Evolutionary conservation across 2,888 invertebrate genomes (phyloP).

Genomic region (Thyatira batis): DNA sequence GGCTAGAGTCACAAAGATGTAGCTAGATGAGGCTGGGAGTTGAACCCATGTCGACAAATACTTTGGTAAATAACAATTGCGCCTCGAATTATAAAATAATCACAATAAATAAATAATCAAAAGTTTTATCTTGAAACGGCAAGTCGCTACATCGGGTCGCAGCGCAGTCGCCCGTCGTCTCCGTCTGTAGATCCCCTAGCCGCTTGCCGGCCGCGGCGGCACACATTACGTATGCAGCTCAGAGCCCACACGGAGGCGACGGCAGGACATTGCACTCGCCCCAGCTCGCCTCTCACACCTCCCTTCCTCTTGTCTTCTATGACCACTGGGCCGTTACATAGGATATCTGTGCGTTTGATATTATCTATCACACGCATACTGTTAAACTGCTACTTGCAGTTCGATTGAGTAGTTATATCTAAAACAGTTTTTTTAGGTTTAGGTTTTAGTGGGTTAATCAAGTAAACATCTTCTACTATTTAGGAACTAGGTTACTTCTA

Average conservation of each 20-base stretch:
- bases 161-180: too few species aligned
- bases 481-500: too few species aligned
- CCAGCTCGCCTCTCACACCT: constrained; percentile 38
- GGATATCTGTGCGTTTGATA: not conserved
- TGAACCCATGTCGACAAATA: too few species aligned
- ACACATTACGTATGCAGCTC: constrained; percentile 71
- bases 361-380: not conserved
- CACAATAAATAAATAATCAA: not conserved
- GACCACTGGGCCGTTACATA: constrained; percentile 30
- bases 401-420: not conserved
- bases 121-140: not conserved
- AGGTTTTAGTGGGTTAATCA: too few species aligned
- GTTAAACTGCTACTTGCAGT: not conserved
- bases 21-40: too few species aligned
- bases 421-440: too few species aligned
- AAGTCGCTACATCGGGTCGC: not conserved
- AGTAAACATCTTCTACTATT: too few species aligned
- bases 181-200: constrained; percentile 4
- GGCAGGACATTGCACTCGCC: constrained; percentile 71
- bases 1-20: too few species aligned
- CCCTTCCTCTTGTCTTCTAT: constrained; percentile 26
- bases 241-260: constrained; percentile 39
- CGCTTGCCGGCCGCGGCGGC: too few species aligned
- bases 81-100: not conserved
- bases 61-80: not conserved